Conservation (phyloP, 92 coral and sea anemone species). For the Virgularia gustaviana region DNA sequence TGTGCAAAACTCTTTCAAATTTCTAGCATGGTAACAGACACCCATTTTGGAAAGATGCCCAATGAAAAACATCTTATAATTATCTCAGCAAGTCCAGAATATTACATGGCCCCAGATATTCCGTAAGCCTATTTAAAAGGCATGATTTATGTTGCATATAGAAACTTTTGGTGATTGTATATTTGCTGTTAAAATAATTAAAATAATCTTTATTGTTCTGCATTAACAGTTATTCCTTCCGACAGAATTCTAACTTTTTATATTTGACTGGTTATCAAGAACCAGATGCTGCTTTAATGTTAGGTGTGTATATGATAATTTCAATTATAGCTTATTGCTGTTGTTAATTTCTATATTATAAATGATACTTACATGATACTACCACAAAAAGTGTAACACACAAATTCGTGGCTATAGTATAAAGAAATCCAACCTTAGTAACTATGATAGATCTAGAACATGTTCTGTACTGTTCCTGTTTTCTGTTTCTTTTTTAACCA, state of each 20-base stretch:
- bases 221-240: constrained; percentile 69
- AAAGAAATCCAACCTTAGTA: too few relatives aligned
- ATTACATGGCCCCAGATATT: constrained; percentile 79
- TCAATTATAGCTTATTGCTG: too few relatives aligned
- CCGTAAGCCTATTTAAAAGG: constrained; percentile 68
- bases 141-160: neutral
- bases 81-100: constrained; percentile 70
- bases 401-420: too few relatives aligned
- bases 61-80: constrained; percentile 79
- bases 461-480: neutral
- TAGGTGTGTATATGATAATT: constrained; percentile 53
- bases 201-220: neutral
- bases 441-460: neutral
- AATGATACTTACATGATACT: too few relatives aligned
- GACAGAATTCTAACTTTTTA: constrained; percentile 89
- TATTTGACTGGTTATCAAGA: constrained; percentile 93
- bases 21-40: constrained; percentile 66
- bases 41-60: constrained; percentile 83
- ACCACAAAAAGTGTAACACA: too few relatives aligned
- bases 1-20: neutral
- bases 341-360: too few relatives aligned
- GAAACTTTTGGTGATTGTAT: neutral
- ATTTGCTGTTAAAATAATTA: neutral
- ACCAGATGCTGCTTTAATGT: constrained; percentile 84
- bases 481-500: too few relatives aligned